Percentiles rank a stretch among this genome's conserved stretches.
These are phyloP conservation scores for Neolamprologus brichardi DNA, from an alignment of 2,113 vertebrate species.

Conservation along the genomic window DNA sequence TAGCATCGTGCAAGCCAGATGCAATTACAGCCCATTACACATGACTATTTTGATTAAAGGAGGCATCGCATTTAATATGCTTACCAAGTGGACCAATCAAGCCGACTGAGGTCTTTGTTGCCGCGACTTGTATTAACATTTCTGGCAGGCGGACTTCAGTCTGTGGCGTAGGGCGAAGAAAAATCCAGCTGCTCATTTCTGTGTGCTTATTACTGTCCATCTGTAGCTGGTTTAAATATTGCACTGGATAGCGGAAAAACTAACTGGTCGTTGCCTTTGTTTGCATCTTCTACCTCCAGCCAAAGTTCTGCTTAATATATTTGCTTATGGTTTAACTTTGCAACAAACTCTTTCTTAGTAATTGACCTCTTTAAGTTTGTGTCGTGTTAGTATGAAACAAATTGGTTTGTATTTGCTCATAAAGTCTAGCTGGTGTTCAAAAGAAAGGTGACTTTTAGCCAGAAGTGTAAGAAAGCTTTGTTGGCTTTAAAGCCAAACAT, in stretches of 20 bases:
- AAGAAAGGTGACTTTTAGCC: background rate
- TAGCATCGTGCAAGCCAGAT: background rate
- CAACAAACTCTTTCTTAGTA: background rate
- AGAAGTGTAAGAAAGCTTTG: background rate
- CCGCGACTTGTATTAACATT: background rate
- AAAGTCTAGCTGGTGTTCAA: background rate
- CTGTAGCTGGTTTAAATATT: background rate
- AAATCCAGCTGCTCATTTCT: background rate
- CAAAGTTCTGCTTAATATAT: background rate
- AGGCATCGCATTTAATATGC: background rate
- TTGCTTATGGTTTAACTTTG: background rate
- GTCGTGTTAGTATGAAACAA: background rate
- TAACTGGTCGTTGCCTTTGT: background rate
- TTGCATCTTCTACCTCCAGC: background rate
- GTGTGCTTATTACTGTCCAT: background rate
- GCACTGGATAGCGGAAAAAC: background rate
- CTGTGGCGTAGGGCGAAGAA: background rate
- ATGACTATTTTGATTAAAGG: background rate
- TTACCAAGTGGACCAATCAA: background rate
- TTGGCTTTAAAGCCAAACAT: background rate
- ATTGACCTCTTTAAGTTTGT: background rate
- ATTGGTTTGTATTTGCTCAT: background rate
- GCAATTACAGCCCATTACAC: background rate
- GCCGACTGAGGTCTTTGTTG: background rate
- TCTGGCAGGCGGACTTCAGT: background rate